phyloP scores from a whole-genome alignment of 2,113 vertebrate species.

The Syngnathus floridae region DNA sequence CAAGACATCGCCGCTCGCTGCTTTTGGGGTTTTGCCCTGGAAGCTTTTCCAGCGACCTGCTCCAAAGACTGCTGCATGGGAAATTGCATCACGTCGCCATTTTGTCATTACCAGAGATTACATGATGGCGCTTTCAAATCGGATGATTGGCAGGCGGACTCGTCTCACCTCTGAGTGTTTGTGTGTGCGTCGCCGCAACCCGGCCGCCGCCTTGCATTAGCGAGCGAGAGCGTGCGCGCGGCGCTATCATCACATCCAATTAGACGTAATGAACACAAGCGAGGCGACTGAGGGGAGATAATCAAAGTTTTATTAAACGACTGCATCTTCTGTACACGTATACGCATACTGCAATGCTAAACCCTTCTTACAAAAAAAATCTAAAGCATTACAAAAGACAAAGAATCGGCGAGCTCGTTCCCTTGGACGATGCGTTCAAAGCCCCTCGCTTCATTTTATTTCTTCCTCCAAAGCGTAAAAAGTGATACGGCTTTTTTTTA shows the following conservation, averaged over 20 bases:
- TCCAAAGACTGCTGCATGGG: neutral
- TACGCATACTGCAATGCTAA: neutral
- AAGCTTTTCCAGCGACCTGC: neutral
- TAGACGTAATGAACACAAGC: conserved; percentile 63
- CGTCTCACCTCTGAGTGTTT: conserved; percentile 16
- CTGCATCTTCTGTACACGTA: neutral
- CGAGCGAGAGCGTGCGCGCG: conserved; percentile 15
- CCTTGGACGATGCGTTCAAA: neutral
- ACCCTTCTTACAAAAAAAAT: neutral
- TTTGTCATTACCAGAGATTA: neutral
- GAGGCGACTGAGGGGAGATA: conserved; percentile 50
- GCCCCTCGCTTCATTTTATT: neutral
- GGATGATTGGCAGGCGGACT: conserved; percentile 52
- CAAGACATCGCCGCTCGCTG: neutral
- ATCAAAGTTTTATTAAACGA: conserved; percentile 12
- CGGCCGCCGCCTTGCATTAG: conserved; percentile 57
- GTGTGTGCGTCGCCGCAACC: neutral
- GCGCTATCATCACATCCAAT: conserved; percentile 57
- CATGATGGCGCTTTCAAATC: neutral
- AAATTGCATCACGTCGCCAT: neutral
- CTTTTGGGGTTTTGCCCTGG: neutral
- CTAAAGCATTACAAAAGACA: no score
- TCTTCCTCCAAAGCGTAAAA: conserved; percentile 14
- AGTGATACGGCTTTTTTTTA: conserved; percentile 4
- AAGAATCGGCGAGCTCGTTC: neutral